Evolutionary conservation across 2,888 invertebrate species (phyloP).

Genomic region (Diploptera punctata): DNA sequence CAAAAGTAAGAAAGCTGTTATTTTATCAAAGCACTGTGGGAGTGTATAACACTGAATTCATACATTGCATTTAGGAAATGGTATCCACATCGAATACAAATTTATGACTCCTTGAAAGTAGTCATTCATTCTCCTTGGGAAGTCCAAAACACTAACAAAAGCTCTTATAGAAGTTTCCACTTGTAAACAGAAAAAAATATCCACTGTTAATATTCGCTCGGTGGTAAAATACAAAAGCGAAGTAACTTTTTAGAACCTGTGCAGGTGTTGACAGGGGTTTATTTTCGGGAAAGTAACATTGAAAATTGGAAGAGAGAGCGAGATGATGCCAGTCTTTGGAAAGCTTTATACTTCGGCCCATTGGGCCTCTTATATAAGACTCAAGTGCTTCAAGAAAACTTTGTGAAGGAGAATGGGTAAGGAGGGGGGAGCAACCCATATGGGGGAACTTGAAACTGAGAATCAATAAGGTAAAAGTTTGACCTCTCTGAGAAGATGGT

Average conservation of each 20-base stretch:
- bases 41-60: no score
- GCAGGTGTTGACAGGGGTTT: conserved; percentile 24
- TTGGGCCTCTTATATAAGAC: conserved; percentile 18
- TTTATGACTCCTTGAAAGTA: background rate
- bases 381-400: conserved; percentile 12
- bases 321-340: background rate
- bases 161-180: background rate
- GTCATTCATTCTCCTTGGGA: no score
- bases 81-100: background rate
- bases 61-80: no score
- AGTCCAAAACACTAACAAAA: no score
- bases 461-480: conserved; percentile 30
- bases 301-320: background rate
- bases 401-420: background rate
- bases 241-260: background rate
- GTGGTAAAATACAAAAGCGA: background rate
- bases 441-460: conserved; percentile 17
- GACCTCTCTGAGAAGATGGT: background rate
- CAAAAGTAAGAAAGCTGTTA: no score
- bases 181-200: background rate
- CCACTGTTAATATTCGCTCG: background rate
- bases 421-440: conserved; percentile 11
- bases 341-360: conserved; percentile 7
- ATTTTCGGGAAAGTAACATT: conserved; percentile 1
- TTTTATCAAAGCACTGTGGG: no score